Evolutionary conservation across 2,797 vertebrate species (phyloP), one percentile per base, ranked within the genome.

Genomic region (Oryzias sinensis): DNA sequence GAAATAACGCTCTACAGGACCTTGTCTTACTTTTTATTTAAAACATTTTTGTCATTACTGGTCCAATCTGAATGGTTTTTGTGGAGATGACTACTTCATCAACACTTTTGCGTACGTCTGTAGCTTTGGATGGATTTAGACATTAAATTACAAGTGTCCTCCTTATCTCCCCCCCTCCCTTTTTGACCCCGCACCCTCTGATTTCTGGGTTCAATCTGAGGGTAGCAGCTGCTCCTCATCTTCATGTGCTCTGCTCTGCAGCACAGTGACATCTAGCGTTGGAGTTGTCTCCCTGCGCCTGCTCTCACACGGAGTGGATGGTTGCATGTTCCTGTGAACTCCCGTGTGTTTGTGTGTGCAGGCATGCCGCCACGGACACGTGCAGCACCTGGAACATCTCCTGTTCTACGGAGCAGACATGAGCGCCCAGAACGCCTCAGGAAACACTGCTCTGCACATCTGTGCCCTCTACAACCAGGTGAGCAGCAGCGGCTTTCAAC

Each of bases 381-480:
- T 95, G 46, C 96, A 98, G 22, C 97, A 99, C 68, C 88, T 99
- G 66, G 96, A 99, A 72, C 96, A 98, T 79, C 92, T 99, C 42
- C 82, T 99, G 22, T 98, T 98, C 88, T 99, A 97, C 0, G 95
- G 95, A 1, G 96, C 96, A 0, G 94, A 97, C 76, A 97, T 94
- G 94, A 90, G 93, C 0, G 95, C 96, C 0, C 95, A 97, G 91
- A 99, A 99, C 0, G 96, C 96, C 49, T 98, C 97, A 0, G 96
- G 96, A 37, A 98, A 99, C 89, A 91, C 96, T 0, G 96, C 96
- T 0, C 86, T 99, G 45, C 97, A 99, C 89, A 94, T 99, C 89
- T 97, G 95, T 24, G 96, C 97, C 37, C 94, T 99, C 9, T 99
- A 99, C 85, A 98, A 98, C 90, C 95, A 99, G 96, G 97, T 97